Percentiles rank a stretch among this genome's conserved stretches.
phyloP scores from a whole-genome alignment of 2,113 vertebrate genomes.

The Eleginops maclovinus region DNA sequence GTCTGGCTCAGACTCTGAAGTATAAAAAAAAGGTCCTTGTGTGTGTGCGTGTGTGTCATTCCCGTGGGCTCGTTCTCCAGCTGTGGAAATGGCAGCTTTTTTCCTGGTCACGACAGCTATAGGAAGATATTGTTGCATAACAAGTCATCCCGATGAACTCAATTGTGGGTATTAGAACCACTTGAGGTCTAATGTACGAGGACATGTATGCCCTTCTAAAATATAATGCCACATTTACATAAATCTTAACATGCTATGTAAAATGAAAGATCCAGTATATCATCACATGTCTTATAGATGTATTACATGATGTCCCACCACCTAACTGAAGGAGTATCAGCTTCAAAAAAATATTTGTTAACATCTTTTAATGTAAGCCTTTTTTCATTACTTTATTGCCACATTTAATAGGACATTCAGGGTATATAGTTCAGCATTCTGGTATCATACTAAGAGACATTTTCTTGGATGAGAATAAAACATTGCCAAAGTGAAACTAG shows the following conservation, averaged over 20 bases:
- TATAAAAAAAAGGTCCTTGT: not conserved
- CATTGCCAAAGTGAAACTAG: not conserved
- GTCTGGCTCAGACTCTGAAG: constrained; percentile 13
- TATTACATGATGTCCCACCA: not conserved
- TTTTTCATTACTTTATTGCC: not conserved
- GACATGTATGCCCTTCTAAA: not conserved
- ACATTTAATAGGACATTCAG: not conserved
- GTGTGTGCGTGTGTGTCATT: constrained; percentile 8
- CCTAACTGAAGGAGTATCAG: not conserved
- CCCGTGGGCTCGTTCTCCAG: constrained; percentile 14
- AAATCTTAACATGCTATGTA: not conserved
- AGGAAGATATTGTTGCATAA: constrained; percentile 35
- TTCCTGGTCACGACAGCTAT: constrained; percentile 11
- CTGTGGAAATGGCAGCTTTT: constrained; percentile 15
- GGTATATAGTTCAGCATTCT: not conserved
- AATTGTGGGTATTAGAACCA: not conserved
- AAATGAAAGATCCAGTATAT: not conserved
- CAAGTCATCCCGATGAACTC: constrained; percentile 8
- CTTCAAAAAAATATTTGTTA: not conserved
- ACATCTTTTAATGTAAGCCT: not conserved
- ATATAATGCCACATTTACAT: not conserved
- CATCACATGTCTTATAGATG: not conserved
- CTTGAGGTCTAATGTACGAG: not conserved
- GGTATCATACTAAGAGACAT: not conserved
- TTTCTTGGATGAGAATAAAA: not conserved